Evolutionary conservation across 64 coral and sea anemone genomes (phyloP), one percentile per base, ranked within the genome.

Genomic region (Montipora sp.): DNA sequence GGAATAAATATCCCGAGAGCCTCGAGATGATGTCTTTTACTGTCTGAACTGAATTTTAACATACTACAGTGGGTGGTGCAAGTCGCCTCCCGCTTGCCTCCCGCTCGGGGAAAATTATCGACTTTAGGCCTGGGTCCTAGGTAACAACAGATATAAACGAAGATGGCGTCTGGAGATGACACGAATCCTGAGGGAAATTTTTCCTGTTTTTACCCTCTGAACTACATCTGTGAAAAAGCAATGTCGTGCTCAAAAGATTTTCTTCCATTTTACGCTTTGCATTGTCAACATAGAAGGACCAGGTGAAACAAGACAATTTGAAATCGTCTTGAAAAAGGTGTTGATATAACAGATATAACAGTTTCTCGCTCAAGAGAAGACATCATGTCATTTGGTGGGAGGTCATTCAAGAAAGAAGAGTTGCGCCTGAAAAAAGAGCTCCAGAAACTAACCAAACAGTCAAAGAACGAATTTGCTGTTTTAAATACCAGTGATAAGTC

Each of bases 331-430:
- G 24, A 75, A 44, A 44, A 5, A 75, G 73, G 9, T 46, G 73
- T 45, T 44, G 73, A 67, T 65, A 13, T 18, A 16, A 36, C 36
- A 36, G 36, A 36, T 36, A 36, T 36, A 36, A 36, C 36, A 36
- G 36, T 36, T 36, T 36, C 36, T 36, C 36, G 36, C 1, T 36
- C 36, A 36, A 36, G 36, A 47, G 4, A 0, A 44, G 14, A 18
- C 23, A 86, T 43, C 1, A 97, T 97, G 95, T 97, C 95, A 9
- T 97, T 97, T 88, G 89, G 95, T 48, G 89, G 93, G 20, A 92
- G 79, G 74, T 97, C 95, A 21, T 97, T 94, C 49, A 97, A 92
- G 65, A 80, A 88, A 69, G 74, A 83, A 14, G 81, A 94, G 2
- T 24, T 84, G 16, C 49, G 73, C 7, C 48, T 97, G 24, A 97